Evolutionary conservation across 2,113 vertebrate genomes (phyloP), one percentile per base, ranked within the genome.

Genomic region (Oreochromis niloticus): DNA sequence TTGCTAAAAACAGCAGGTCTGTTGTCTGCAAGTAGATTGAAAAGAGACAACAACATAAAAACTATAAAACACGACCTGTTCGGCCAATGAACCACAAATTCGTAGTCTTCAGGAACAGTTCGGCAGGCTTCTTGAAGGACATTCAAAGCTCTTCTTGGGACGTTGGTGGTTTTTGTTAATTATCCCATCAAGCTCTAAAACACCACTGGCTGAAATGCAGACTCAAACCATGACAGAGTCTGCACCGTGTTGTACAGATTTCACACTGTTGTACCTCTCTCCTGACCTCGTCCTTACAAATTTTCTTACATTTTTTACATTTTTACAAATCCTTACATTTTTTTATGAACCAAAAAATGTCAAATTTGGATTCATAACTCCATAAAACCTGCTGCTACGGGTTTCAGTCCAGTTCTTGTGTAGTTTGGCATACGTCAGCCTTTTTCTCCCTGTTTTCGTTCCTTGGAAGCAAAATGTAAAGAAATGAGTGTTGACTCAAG

Each of bases 401-500:
- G 63, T 68, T 68, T 68, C 19, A 68, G 63, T 68, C 34, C 34
- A 2, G 34, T 68, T 39, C 63, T 68, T 13, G 19, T 39, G 19
- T 22, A 3, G 63, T 68, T 68, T 68, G 0, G 0, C 61, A 22
- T 13, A 2, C 2, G 0, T 39, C 61, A 5, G 61, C 4, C 61
- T 7, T 66, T 66, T 66, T n/a, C 34, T 39, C 6, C 0, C 61
- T 22, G 61, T 13, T 66, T 39, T 66, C 7, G 10, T 66, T 3
- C 9, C 32, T 36, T 22, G 34, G 19, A 66, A 39, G 1, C 61
- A 39, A 66, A 66, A 66, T 39, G 11, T 5, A 41, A 68, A 68
- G 63, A 22, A 41, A 68, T 22, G 19, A 66, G 61, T 6, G 63
- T 22, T 14, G 11, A 68, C n/a, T 24, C 1, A 14, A 68, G 63